Conservation (phyloP, 2,888 invertebrate genomes). For the Erebia ligea region DNA sequence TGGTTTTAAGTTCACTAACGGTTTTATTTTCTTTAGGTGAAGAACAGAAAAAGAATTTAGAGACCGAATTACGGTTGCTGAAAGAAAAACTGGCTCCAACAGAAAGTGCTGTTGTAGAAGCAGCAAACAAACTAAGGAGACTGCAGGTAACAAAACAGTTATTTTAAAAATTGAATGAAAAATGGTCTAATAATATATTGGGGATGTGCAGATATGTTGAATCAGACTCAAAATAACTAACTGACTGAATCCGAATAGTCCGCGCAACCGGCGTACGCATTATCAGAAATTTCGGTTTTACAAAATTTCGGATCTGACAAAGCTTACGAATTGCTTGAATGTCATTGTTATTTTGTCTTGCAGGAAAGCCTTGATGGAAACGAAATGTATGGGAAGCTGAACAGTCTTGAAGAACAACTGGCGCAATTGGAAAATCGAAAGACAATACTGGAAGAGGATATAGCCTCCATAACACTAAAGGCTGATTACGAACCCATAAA, state of each 20-base stretch:
- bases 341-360: slow-evolving; percentile 34
- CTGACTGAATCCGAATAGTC: no score
- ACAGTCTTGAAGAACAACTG: slow-evolving; percentile 87
- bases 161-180: no score
- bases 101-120: slow-evolving; percentile 75
- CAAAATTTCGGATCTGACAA: no score
- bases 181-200: no score
- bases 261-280: no score
- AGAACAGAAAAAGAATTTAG: slow-evolving; percentile 79
- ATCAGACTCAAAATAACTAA: no score
- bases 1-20: not conserved
- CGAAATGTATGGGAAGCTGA: slow-evolving; percentile 88
- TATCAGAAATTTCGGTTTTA: no score
- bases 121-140: slow-evolving; percentile 77
- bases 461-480: slow-evolving; percentile 86
- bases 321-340: no score
- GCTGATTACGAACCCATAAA: slow-evolving; percentile 86
- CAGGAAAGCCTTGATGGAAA: slow-evolving; percentile 87
- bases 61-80: slow-evolving; percentile 75
- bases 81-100: slow-evolving; percentile 74
- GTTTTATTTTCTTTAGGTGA: slow-evolving; percentile 59
- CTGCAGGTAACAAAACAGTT: slow-evolving; percentile 65
- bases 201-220: no score
- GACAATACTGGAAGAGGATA: slow-evolving; percentile 86
- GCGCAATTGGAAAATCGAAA: slow-evolving; percentile 87